These are phyloP conservation scores for Ailurus styani DNA, from an alignment of 2,113 vertebrate genomes.

Conservation along the genomic window DNA sequence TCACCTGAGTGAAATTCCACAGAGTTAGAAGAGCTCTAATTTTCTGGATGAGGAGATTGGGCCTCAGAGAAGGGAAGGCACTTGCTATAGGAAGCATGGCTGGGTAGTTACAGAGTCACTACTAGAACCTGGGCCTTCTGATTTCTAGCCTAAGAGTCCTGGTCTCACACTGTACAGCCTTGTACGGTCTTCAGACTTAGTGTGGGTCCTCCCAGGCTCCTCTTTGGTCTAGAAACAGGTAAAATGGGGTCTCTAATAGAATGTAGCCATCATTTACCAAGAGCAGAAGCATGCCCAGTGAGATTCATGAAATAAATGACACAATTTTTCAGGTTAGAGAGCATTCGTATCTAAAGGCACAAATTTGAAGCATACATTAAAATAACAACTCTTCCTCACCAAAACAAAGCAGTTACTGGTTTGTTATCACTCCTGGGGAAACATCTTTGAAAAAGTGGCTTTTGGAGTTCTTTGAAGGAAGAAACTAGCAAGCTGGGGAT, in stretches of 20 bases:
- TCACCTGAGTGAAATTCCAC: not conserved
- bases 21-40: not conserved
- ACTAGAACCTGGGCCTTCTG: not conserved
- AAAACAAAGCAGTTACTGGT: conserved; percentile 3
- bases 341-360: not conserved
- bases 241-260: not conserved
- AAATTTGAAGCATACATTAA: conserved; percentile 17
- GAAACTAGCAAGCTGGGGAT: not conserved
- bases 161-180: not conserved
- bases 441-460: not conserved
- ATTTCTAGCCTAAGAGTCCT: not conserved
- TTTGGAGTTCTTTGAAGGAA: conserved; percentile 24
- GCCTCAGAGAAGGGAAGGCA: not conserved
- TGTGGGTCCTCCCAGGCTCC: not conserved
- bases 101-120: not conserved
- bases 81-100: not conserved
- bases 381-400: not conserved
- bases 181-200: not conserved
- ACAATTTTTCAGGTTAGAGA: not conserved
- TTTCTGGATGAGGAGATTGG: conserved; percentile 31
- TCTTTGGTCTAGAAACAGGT: not conserved
- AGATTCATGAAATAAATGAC: not conserved
- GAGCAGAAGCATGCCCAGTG: not conserved
- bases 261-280: not conserved
- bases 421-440: not conserved